Base-by-base conservation (phyloP, 2,888 invertebrate species). In the Cactoblastis cactorum region DNA sequence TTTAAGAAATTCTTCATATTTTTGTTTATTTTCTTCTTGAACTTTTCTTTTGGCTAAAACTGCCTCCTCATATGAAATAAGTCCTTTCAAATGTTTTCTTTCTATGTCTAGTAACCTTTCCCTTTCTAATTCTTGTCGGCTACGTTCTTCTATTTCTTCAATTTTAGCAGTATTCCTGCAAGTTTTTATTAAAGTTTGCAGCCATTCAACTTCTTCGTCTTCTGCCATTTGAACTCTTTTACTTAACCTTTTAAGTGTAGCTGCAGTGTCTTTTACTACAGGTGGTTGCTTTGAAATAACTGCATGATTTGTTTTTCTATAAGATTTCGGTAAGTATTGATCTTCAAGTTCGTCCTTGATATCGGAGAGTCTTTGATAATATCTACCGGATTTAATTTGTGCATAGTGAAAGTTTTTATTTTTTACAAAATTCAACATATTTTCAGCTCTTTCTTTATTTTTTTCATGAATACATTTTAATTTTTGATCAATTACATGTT, bases 1-100 rank as follows among this genome's bases (percentile, higher is more conserved):
- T 67, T 86, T 83, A 52, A 90, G 65, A 58, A 91, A 89, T 11
- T 86, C 73, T 59, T 85, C 77, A 61, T 89, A 86, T 67, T 88
- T 91, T 56, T 80, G 80, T 74, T 85, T 90, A 59, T 91, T 92
- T 11, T 74, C 71, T 52, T 90, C 83, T 9, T 78, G 48, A 0
- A 89, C 49, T 57, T 86, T 90, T 56, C 86, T 81, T 69, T 91
- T 92, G 0, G 92, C 91, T 45, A 92, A 64, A 17, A 91, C 72
- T 5, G 92, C 91, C 70, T 92, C 92, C 77, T 93, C 92, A 46
- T 90, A 80, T 8, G 91, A 90, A 50, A 92, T 77, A 61, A 91
- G 83, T 1, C 92, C 92, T 63, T 89, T 71, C 35, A 92, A 68
- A 74, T 92, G 92, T 69, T 92, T 92, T 58, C 74, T 85, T 79